phyloP scores from a whole-genome alignment of 1,140 invertebrate genomes.

The Leptinotarsa lineolata region DNA sequence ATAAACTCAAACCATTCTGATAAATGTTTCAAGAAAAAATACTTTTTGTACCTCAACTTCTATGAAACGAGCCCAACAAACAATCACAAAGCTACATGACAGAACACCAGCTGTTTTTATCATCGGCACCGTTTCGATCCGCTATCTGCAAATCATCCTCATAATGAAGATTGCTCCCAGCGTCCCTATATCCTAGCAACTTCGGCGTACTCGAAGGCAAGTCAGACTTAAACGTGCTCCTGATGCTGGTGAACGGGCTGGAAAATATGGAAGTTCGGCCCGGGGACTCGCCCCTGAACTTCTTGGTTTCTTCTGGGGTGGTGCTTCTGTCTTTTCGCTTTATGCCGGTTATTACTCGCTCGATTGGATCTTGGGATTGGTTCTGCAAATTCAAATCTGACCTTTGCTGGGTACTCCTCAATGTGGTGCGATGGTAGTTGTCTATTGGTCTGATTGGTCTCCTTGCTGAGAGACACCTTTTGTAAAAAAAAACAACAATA shows the following conservation, averaged over 20 bases:
- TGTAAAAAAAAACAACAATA: no score
- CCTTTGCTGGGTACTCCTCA: constrained; percentile 39
- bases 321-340: constrained; percentile 47
- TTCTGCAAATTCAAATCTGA: constrained; percentile 35
- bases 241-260: constrained; percentile 47
- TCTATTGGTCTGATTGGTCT: constrained; percentile 44
- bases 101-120: constrained; percentile 45
- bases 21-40: no score
- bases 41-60: background rate
- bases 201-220: constrained; percentile 51
- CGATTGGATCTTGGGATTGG: constrained; percentile 33
- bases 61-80: constrained; percentile 13
- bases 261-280: constrained; percentile 48
- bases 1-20: no score
- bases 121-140: constrained; percentile 26
- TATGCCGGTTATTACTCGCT: constrained; percentile 36
- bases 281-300: constrained; percentile 42
- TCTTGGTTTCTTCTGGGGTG: constrained; percentile 46
- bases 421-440: constrained; percentile 42
- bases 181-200: constrained; percentile 48
- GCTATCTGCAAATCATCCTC: constrained; percentile 33
- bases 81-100: constrained; percentile 43
- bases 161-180: constrained; percentile 32
- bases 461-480: constrained; percentile 43
- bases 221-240: constrained; percentile 40